Base-by-base conservation (phyloP, 2,797 vertebrate genomes). In the Coracias cyanogaster region DNA sequence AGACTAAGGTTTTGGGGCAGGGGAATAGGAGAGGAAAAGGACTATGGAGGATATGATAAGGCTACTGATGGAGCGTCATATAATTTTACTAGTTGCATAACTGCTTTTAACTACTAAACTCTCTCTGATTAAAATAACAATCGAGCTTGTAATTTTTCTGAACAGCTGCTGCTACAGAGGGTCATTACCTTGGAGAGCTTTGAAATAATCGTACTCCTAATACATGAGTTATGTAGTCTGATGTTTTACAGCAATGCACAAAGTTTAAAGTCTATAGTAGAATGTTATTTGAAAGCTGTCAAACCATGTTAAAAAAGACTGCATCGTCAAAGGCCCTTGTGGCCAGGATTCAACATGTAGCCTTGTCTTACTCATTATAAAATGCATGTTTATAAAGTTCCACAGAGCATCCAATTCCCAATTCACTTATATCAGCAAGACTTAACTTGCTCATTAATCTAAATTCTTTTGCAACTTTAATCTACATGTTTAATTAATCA, bases 401-500 rank as follows among this genome's bases (percentile, higher is more conserved):
- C 98, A 98, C 98, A 97, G 98, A 98, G 98, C 98, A 97, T 98
- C 97, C 97, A 98, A 98, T 98, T 98, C 98, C 98, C 98, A 98
- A 97, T 98, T 98, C 98, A 98, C 98, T 98, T 98, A 98, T 98
- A 98, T 98, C 98, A 98, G 98, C 98, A 98, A 98, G 98, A 98
- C 98, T 98, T 98, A 98, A 98, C 98, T 98, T 98, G 98, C 98
- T 99, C 98, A 98, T 98, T 98, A 98, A 99, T 98, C 98, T 98
- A 98, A 98, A 98, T 99, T 99, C 98, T 98, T 98, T 99, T 99
- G 98, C 99, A 99, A 99, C 98, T 99, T 99, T 98, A 99, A 99
- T 99, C 98, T 98, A 98, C 98, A 99, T 98, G 98, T 98, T 99
- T 99, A 99, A 99, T 99, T 99, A 99, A 99, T 99, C 98, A 99